Base-by-base conservation (phyloP, 2,113 vertebrate species). In the Cacatua alba region DNA sequence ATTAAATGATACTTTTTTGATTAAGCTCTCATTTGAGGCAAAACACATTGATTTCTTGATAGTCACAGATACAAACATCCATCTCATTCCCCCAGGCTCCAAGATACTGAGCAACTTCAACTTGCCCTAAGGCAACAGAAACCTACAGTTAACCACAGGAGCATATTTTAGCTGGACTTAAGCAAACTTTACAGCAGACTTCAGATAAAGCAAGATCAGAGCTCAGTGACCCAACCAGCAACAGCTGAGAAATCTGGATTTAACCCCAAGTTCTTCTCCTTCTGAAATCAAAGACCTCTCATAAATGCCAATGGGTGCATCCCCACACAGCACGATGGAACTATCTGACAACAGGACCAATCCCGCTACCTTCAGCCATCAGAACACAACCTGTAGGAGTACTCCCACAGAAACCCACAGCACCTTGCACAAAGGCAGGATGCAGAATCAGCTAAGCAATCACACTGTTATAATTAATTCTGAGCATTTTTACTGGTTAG, bases 301-400 rank as follows among this genome's bases (percentile, higher is more conserved):
- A 24, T 33, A 39, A 51, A 28, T 0, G 2, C 69, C 87, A 82
- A 52, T 0, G 17, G 48, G 43, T 12, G 0, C 33, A 78, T 31
- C 18, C 17, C 44, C 37, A 67, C 48, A 18, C 0, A 1, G 12
- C 16, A 31, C 0, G 0, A 46, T 23, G 18, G 33, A 92, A 82
- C n/a, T 46, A 48, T 13, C 59, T 44, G 44, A 49, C 39, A 51
- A 41, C 0, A 3, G 31, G 31, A 41, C 51, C 25, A 18, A 74
- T 46, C 59, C 78, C 77, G 52, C 44, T 43, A 4, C 6, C 31
- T 23, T 28, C 3, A 81, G 53, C 68, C 8, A 1, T 25, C n/a
- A 55, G 26, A 76, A 14, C 16, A 86, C 16, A 13, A 94, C 65
- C 46, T 59, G 26, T 39, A 46, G 46, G 82, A 82, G 46, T 51